These are phyloP conservation scores for Mirza zaza DNA, from an alignment of 2,113 vertebrate species.

Conservation along the genomic window DNA sequence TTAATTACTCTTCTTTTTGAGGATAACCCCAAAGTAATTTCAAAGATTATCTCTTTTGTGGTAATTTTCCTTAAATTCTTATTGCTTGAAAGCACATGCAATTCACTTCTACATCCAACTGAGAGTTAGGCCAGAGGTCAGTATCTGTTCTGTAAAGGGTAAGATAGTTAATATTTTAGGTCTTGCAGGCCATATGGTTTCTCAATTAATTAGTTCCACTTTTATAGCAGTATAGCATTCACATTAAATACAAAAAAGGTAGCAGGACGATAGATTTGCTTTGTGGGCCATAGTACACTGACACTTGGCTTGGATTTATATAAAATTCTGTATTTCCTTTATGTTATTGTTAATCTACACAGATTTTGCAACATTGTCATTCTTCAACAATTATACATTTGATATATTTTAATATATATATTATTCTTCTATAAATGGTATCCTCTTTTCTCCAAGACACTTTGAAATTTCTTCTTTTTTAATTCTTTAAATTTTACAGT, in stretches of 20 bases:
- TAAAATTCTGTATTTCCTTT: neutral
- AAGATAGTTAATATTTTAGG: neutral
- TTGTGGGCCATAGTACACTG: neutral
- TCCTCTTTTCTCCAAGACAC: neutral
- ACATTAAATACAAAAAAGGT: neutral
- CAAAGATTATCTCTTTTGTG: neutral
- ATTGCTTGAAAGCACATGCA: neutral
- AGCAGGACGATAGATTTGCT: neutral
- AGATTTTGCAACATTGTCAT: neutral
- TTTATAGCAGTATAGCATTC: neutral
- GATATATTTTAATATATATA: neutral
- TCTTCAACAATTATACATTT: neutral
- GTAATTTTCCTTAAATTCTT: neutral
- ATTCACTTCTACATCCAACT: neutral
- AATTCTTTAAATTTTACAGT: neutral
- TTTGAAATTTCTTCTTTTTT: neutral
- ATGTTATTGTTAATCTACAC: neutral
- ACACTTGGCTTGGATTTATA: neutral
- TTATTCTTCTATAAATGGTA: neutral
- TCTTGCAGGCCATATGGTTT: neutral
- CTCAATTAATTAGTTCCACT: neutral
- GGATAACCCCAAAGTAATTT: neutral
- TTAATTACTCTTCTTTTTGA: neutral
- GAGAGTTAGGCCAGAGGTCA: neutral
- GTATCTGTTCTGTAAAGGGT: neutral